Evolutionary conservation across 2,113 vertebrate species (phyloP).

Genomic region (Diphyllodes magnificus): DNA sequence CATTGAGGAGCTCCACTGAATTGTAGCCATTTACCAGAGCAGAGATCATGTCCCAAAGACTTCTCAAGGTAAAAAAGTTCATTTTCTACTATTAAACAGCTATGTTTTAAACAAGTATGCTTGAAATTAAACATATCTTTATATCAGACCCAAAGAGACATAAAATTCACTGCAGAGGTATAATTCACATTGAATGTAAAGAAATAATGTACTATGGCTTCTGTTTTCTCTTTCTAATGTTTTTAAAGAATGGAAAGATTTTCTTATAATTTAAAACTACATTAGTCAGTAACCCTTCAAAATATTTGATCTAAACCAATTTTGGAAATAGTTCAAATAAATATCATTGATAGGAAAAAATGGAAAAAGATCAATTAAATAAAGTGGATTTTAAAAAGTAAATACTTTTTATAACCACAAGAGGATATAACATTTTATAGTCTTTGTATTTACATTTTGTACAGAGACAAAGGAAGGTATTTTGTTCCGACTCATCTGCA

Average conservation of each 20-base stretch:
- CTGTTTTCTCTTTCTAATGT: neutral
- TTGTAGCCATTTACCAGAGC: neutral
- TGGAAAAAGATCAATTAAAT: neutral
- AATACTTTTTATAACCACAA: neutral
- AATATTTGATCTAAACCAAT: neutral
- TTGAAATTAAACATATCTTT: neutral
- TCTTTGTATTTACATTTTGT: neutral
- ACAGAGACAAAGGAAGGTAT: neutral
- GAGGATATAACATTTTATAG: neutral
- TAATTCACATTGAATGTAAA: neutral
- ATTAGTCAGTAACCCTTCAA: neutral
- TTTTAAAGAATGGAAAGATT: neutral
- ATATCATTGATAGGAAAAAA: neutral
- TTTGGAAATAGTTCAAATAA: neutral
- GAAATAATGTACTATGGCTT: neutral
- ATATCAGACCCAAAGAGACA: neutral
- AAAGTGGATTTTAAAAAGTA: neutral
- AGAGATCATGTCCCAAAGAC: neutral
- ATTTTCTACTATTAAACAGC: neutral
- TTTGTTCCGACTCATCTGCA: neutral
- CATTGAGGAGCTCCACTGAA: neutral
- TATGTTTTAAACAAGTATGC: neutral
- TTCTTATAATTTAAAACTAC: neutral
- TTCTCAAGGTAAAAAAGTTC: neutral
- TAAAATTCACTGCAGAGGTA: neutral